Percentiles rank a stretch among this genome's conserved stretches.
phyloP scores from a whole-genome alignment of 2,797 vertebrate genomes.

The Tadarida brasiliensis region DNA sequence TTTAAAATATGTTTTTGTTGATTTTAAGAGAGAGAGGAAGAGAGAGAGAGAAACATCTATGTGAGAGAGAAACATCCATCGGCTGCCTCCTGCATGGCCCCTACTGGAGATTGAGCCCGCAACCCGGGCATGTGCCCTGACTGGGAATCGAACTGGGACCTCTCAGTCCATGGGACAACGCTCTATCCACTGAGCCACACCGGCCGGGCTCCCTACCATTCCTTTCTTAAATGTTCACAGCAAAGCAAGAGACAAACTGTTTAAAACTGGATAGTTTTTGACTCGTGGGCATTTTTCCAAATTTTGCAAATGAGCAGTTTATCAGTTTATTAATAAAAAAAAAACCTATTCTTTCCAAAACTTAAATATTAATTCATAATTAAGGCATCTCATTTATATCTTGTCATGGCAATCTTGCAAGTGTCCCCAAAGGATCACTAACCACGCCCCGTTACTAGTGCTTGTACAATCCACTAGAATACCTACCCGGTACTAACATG shows the following conservation, averaged over 20 bases:
- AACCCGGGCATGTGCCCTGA: neutral
- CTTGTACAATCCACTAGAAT: neutral
- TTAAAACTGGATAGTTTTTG: neutral
- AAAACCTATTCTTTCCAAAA: conserved; percentile 59
- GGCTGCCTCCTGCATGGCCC: too few relatives aligned
- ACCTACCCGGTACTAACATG: neutral
- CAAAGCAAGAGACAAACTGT: neutral
- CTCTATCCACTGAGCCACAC: neutral
- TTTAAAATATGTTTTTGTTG: neutral
- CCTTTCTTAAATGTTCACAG: neutral
- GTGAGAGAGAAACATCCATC: too few relatives aligned
- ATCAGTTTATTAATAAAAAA: conserved; percentile 49
- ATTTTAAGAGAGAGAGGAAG: neutral
- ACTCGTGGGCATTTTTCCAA: neutral
- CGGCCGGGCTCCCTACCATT: neutral
- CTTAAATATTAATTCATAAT: conserved; percentile 50
- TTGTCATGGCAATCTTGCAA: conserved; percentile 18
- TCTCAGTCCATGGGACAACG: neutral
- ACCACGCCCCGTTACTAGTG: neutral
- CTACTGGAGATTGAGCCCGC: too few relatives aligned
- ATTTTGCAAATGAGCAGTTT: neutral
- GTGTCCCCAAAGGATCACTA: neutral
- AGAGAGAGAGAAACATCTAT: too few relatives aligned
- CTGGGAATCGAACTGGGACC: too few relatives aligned
- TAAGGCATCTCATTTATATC: conserved; percentile 42